Evolutionary conservation across 2,888 invertebrate species (phyloP).

Genomic region (Formica aserva): DNA sequence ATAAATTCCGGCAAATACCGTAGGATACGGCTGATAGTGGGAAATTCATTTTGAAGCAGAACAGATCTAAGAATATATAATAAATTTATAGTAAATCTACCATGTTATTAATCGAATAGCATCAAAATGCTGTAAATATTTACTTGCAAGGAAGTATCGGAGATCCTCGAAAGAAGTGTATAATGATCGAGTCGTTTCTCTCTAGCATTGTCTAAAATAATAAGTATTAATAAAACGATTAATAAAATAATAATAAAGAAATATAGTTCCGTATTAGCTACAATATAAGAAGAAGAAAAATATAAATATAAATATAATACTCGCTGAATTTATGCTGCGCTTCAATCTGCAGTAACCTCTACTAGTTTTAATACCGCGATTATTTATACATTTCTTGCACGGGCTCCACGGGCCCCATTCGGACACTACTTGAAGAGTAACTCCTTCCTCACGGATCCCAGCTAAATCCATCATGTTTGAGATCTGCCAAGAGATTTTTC

Average conservation of each 20-base stretch:
- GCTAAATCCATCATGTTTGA: constrained; percentile 85
- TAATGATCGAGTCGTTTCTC: constrained; percentile 59
- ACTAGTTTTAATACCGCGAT: constrained; percentile 84
- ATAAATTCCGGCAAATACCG: constrained; percentile 87
- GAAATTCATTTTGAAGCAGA: constrained; percentile 85
- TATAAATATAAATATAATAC: background rate
- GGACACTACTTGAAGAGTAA: constrained; percentile 86
- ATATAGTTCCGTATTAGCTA: background rate
- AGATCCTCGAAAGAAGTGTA: constrained; percentile 76
- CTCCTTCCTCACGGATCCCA: constrained; percentile 84
- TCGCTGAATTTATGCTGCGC: constrained; percentile 73
- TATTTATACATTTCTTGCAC: constrained; percentile 86
- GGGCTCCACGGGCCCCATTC: constrained; percentile 87
- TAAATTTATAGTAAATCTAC: background rate
- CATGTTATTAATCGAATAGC: background rate
- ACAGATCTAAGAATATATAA: constrained; percentile 84
- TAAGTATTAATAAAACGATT: background rate
- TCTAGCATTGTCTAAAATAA: constrained; percentile 59
- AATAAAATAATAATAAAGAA: background rate
- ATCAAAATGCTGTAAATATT: background rate
- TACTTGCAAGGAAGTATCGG: constrained; percentile 82
- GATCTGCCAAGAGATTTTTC: constrained; percentile 68
- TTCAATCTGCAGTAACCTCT: constrained; percentile 87
- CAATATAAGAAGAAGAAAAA: background rate
- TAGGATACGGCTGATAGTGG: constrained; percentile 86